Percentiles rank a stretch among this genome's conserved stretches.
phyloP scores from a whole-genome alignment of 2,888 invertebrate genomes.

The Chesias legatella region DNA sequence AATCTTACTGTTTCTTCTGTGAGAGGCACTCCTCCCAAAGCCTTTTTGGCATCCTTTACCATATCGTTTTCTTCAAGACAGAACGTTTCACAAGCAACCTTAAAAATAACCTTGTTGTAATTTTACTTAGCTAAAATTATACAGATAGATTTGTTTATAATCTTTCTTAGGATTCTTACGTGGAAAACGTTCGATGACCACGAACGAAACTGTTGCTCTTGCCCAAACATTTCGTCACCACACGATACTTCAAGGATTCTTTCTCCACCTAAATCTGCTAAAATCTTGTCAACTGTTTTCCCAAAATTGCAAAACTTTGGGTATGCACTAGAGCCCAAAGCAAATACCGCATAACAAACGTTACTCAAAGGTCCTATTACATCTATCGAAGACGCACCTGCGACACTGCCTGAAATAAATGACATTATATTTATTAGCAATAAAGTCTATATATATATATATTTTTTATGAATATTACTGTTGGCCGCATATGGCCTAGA shows the following conservation, averaged over 20 bases:
- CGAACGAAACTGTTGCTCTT: constrained; percentile 93
- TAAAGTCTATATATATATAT: no score
- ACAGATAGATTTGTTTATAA: no score
- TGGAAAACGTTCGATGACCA: constrained; percentile 94
- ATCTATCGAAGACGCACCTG: constrained; percentile 86
- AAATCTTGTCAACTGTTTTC: constrained; percentile 92
- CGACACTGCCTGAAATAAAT: constrained; percentile 82
- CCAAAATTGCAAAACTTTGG: constrained; percentile 98
- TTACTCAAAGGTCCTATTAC: constrained; percentile 93
- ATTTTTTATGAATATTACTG: no score
- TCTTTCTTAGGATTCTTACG: constrained; percentile 71
- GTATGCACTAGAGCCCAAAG: constrained; percentile 96
- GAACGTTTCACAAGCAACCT: constrained; percentile 95
- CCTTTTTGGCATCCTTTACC: constrained; percentile 88
- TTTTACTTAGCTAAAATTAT: no score
- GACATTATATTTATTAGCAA: no score
- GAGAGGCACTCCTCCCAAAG: constrained; percentile 85
- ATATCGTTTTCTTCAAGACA: constrained; percentile 94
- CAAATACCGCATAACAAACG: constrained; percentile 95
- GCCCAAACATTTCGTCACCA: constrained; percentile 97
- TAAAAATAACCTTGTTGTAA: constrained; percentile 5
- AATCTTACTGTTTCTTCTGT: constrained; percentile 88
- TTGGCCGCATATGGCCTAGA: no score
- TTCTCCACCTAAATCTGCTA: constrained; percentile 94
- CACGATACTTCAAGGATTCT: constrained; percentile 88